Conservation (phyloP, 2,113 vertebrate genomes). For the Chrysochloris asiatica region DNA sequence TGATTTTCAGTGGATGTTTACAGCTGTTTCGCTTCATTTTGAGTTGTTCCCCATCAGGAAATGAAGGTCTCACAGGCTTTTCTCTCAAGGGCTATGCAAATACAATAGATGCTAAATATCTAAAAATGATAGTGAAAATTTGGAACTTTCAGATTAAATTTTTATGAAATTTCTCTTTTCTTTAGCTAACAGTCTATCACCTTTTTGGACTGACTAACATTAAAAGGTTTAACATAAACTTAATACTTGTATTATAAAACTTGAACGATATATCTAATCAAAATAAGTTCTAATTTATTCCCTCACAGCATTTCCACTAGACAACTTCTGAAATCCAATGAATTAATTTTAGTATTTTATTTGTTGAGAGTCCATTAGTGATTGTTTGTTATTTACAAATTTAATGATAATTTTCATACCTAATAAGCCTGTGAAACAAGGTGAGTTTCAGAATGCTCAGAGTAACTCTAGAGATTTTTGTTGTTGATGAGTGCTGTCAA, state of each 20-base stretch:
- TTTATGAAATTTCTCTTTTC: too few relatives aligned
- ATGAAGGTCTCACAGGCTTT: too few relatives aligned
- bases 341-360: slow-evolving; percentile 19
- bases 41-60: too few relatives aligned
- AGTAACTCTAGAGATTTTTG: background rate
- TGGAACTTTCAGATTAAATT: too few relatives aligned
- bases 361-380: slow-evolving; percentile 2
- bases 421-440: background rate
- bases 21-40: too few relatives aligned
- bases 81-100: too few relatives aligned
- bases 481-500: too few relatives aligned
- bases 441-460: background rate
- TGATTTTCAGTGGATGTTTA: too few relatives aligned
- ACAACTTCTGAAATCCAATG: background rate
- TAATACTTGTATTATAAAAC: background rate
- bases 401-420: background rate
- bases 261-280: background rate
- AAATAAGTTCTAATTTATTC: background rate
- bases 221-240: background rate
- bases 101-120: too few relatives aligned
- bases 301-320: background rate
- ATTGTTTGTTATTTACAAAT: slow-evolving; percentile 4
- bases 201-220: background rate
- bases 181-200: too few relatives aligned
- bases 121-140: too few relatives aligned